Evolutionary conservation across 2,797 vertebrate genomes (phyloP).

Genomic region (Chelidonichthys spinosus): DNA sequence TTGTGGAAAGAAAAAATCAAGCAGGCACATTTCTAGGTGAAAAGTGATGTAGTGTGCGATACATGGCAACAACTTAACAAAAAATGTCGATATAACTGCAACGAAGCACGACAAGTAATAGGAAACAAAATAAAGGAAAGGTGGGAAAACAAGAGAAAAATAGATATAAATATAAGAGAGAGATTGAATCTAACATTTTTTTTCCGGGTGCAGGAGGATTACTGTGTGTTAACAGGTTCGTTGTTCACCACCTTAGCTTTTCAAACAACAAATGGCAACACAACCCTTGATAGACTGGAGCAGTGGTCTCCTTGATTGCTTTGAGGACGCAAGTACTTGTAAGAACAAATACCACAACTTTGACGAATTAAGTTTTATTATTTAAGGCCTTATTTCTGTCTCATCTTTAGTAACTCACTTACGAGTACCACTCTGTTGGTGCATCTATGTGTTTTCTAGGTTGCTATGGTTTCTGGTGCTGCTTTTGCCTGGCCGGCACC

Average conservation of each 20-base stretch:
- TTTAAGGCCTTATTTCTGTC: background rate
- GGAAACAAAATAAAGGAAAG: too few species aligned
- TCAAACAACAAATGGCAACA: background rate
- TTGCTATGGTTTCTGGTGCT: slow-evolving; percentile 75
- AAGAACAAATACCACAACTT: slow-evolving; percentile 11
- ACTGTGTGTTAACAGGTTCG: background rate
- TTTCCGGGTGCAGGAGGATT: background rate
- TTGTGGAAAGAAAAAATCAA: too few species aligned
- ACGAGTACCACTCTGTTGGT: background rate
- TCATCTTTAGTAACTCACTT: background rate
- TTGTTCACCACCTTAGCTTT: background rate
- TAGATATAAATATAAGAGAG: too few species aligned
- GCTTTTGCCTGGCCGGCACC: slow-evolving; percentile 63
- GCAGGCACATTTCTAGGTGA: too few species aligned
- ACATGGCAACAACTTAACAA: too few species aligned
- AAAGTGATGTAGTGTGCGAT: too few species aligned
- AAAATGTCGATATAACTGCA: too few species aligned
- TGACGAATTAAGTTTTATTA: background rate
- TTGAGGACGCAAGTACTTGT: slow-evolving; percentile 42
- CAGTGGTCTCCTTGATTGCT: slow-evolving; percentile 57
- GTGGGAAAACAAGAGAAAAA: too few species aligned
- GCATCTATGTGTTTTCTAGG: slow-evolving; percentile 29
- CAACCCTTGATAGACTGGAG: slow-evolving; percentile 15
- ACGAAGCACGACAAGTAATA: too few species aligned
- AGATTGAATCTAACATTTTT: too few species aligned